phyloP scores from a whole-genome alignment of 1,140 invertebrate genomes.

The Bombus confusus region DNA sequence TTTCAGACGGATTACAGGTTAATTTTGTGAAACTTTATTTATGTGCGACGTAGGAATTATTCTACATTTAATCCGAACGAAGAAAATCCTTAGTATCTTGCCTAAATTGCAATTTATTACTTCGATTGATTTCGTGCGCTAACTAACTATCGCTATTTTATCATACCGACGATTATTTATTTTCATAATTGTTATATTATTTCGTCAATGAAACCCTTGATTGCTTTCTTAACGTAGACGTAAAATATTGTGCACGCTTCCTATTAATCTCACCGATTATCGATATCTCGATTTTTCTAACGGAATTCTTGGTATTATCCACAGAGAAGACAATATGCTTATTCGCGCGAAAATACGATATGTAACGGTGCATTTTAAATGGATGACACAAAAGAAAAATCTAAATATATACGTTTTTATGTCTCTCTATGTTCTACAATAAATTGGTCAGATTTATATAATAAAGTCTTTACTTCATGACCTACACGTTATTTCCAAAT shows the following conservation, averaged over 20 bases:
- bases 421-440: conserved; percentile 58
- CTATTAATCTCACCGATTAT: not conserved
- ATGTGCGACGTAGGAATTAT: not conserved
- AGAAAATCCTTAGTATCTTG: not conserved
- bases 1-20: not conserved
- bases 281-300: not conserved
- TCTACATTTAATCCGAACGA: not conserved
- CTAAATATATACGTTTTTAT: conserved; percentile 52
- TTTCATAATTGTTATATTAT: not conserved
- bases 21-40: conserved; percentile 3
- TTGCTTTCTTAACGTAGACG: conserved; percentile 17
- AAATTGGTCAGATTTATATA: conserved; percentile 59
- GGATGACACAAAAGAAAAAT: conserved; percentile 18
- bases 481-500: conserved; percentile 30
- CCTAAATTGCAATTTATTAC: not conserved
- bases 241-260: conserved; percentile 29
- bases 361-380: conserved; percentile 8
- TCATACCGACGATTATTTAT: conserved; percentile 23
- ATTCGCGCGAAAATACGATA: conserved; percentile 1
- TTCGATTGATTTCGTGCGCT: not conserved
- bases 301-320: not conserved
- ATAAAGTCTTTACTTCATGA: conserved; percentile 26
- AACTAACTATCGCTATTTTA: not conserved
- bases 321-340: not conserved
- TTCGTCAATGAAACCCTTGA: not conserved